Base-by-base conservation (phyloP, 2,797 vertebrate genomes). In the Chromobotia macracanthus region DNA sequence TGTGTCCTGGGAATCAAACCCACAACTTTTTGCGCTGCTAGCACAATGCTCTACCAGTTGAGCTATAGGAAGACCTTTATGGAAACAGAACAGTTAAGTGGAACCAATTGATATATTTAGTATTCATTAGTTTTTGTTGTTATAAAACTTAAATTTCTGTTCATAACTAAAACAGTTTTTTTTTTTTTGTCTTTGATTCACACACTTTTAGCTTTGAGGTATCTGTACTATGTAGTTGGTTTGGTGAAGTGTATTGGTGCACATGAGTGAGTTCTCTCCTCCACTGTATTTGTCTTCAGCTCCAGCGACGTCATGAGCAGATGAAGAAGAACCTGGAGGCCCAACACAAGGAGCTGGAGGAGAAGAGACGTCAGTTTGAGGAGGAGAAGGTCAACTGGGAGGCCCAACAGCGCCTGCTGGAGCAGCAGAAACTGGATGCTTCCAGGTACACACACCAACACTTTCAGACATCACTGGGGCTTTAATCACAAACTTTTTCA, bases 301-400 rank as follows among this genome's bases (percentile, higher is more conserved):
- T 96, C 60, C 94, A 95, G 28, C 89, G 94, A 60, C 94, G 95
- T 84, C 94, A 96, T 2, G 95, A 96, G 84, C 95, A 95, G 88
- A 96, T 96, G 95, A 95, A 95, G 80, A 96, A 96, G 93, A 96
- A 95, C 80, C 90, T 96, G 89, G 95, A 96, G 86, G 95, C 95
- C 18, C 95, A 96, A 28, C 94, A 95, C 87, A 95, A 94, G 90
- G 95, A 96, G 75, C 79, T 96, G 78, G 95, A 96, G 88, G 95
- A 96, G 80, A 95, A 95, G 75, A 92, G 94, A 18, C 93, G 94
- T 80, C 95, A 96, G 80, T 94, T 94, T 66, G 97, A 98, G 87
- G 97, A 98, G 0, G 96, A 98, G 86, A 96, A 95, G 81, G 83
- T 86, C 28, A 93, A 83, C 91, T 98, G 96, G 97, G 97, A 98